These are phyloP conservation scores for Sarotherodon lohbergeri DNA, from an alignment of 2,113 vertebrate species.

Conservation along the genomic window DNA sequence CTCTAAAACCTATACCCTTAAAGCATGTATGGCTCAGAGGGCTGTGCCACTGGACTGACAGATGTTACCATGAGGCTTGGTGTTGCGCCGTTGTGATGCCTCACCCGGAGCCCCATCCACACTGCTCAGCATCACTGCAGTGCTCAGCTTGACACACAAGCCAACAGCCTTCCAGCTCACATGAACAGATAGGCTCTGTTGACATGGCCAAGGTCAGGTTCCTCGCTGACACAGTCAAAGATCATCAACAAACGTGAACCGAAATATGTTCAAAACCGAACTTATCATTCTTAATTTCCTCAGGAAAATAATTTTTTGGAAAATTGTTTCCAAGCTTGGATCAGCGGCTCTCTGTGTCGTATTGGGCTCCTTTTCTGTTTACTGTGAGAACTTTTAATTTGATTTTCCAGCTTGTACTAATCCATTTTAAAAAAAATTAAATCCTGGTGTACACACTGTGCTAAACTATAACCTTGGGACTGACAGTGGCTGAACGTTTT, in stretches of 20 bases:
- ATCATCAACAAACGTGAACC: neutral
- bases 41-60: slow-evolving; percentile 48
- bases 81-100: slow-evolving; percentile 19
- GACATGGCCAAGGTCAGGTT: slow-evolving; percentile 39
- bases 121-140: slow-evolving; percentile 56
- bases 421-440: neutral
- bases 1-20: slow-evolving; percentile 6
- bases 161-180: slow-evolving; percentile 25
- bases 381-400: neutral
- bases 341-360: neutral
- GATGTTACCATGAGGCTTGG: slow-evolving; percentile 57
- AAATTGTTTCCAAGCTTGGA: neutral
- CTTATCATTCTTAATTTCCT: neutral
- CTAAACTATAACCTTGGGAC: neutral
- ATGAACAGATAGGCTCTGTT: slow-evolving; percentile 36
- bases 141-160: slow-evolving; percentile 46
- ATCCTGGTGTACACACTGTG: neutral
- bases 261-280: neutral
- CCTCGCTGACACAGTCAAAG: neutral
- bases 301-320: neutral
- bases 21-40: slow-evolving; percentile 16
- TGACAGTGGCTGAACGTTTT: neutral
- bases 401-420: neutral
- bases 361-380: neutral
- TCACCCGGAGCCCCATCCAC: slow-evolving; percentile 60